These are phyloP conservation scores for Sinohyriopsis cumingii DNA, from an alignment of 2,888 invertebrate species.

Conservation along the genomic window DNA sequence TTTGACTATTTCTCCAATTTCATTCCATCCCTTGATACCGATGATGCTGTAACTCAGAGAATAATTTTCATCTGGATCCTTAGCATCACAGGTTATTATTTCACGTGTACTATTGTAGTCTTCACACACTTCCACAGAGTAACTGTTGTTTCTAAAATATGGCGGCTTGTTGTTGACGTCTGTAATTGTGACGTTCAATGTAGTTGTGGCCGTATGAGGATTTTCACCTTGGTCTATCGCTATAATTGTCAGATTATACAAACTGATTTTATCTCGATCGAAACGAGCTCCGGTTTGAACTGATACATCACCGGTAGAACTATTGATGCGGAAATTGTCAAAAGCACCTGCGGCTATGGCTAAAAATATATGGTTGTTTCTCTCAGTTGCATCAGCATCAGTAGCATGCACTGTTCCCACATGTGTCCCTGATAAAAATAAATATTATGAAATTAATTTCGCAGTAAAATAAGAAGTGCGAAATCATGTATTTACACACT, in stretches of 20 bases:
- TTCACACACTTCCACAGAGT: neutral
- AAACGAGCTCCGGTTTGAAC: slow-evolving; percentile 19
- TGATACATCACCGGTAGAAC: slow-evolving; percentile 19
- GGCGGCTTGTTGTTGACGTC: slow-evolving; percentile 62
- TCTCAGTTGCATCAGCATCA: slow-evolving; percentile 24
- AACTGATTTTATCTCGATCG: slow-evolving; percentile 18
- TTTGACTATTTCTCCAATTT: too few species aligned
- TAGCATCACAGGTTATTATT: too few species aligned
- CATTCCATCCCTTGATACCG: too few species aligned
- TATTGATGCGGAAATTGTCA: slow-evolving; percentile 27
- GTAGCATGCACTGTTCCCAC: slow-evolving; percentile 12
- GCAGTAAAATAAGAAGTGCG: too few species aligned
- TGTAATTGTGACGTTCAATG: slow-evolving; percentile 42
- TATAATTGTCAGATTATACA: slow-evolving; percentile 46
- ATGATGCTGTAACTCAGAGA: too few species aligned
- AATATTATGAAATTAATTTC: slow-evolving; percentile 3
- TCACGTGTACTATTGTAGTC: too few species aligned
- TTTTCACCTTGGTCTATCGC: slow-evolving; percentile 52
- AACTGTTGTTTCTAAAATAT: slow-evolving; percentile 5
- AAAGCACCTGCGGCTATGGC: slow-evolving; percentile 24
- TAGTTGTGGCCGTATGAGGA: slow-evolving; percentile 44
- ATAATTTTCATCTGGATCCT: too few species aligned
- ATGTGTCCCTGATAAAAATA: slow-evolving; percentile 8
- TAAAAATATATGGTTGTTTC: slow-evolving; percentile 21
- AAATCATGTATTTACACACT: too few species aligned